Evolutionary conservation across 1,140 invertebrate genomes (phyloP).

Genomic region (Monochamus saltuarius): DNA sequence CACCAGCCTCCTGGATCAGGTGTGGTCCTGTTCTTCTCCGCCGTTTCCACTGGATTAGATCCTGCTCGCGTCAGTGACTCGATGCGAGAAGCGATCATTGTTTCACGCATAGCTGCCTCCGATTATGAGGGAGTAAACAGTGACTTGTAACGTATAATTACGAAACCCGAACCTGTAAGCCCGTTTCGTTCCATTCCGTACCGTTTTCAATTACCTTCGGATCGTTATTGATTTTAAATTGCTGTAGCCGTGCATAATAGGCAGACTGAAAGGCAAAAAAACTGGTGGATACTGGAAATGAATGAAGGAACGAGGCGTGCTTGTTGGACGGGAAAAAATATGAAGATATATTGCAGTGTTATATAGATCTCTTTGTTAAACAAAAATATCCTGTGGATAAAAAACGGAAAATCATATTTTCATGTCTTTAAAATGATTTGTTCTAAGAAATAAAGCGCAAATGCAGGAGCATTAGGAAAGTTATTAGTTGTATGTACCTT

Average conservation of each 20-base stretch:
- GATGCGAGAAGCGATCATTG: slow-evolving; percentile 41
- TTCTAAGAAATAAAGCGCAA: too few species aligned
- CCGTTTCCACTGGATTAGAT: slow-evolving; percentile 33
- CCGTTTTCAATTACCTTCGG: slow-evolving; percentile 29
- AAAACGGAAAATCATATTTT: too few species aligned
- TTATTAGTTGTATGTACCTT: too few species aligned
- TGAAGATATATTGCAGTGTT: too few species aligned
- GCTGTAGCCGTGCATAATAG: slow-evolving; percentile 16
- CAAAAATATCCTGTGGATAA: too few species aligned
- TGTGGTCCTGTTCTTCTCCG: slow-evolving; percentile 31
- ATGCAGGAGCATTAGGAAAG: too few species aligned
- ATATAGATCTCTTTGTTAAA: too few species aligned
- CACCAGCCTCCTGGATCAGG: slow-evolving; percentile 26
- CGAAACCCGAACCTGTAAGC: slow-evolving; percentile 29
- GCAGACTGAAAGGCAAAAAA: slow-evolving; percentile 9
- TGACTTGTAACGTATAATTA: slow-evolving; percentile 40
- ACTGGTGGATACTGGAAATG: background rate
- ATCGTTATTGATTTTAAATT: slow-evolving; percentile 27
- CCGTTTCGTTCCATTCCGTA: background rate
- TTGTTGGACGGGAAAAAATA: too few species aligned
- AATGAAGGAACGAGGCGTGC: too few species aligned
- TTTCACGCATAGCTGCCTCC: slow-evolving; percentile 42
- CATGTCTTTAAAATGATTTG: too few species aligned
- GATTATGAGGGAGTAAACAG: slow-evolving; percentile 41
- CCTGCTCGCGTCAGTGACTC: slow-evolving; percentile 36